Evolutionary conservation across 2,113 vertebrate genomes (phyloP).

Genomic region (Leptobrachium ailaonicum): DNA sequence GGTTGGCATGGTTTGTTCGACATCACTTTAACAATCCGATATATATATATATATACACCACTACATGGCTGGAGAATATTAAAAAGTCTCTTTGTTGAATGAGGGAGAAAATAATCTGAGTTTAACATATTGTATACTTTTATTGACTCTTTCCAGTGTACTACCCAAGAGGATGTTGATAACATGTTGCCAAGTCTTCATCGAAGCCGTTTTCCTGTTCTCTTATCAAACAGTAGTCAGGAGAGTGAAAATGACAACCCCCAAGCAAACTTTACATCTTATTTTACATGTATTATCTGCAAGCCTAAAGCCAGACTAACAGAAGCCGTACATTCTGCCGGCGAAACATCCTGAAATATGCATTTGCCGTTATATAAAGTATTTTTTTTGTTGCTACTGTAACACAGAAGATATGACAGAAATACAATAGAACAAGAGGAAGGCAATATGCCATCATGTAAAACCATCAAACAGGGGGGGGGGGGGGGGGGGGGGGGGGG

Average conservation of each 20-base stretch:
- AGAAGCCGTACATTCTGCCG: conserved; percentile 3
- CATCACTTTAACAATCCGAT: no score
- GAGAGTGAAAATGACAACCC: conserved; percentile 24
- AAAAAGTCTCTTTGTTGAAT: not conserved
- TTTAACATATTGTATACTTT: conserved; percentile 34
- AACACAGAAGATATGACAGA: conserved; percentile 17
- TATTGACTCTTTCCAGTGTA: conserved; percentile 18
- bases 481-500: no score
- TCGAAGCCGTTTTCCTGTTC: conserved; percentile 8
- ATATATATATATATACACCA: no score
- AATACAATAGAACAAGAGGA: conserved; percentile 12
- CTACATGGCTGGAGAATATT: no score
- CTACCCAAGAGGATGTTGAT: conserved; percentile 5
- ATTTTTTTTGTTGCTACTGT: conserved; percentile 10
- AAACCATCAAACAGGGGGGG: conserved; percentile 24
- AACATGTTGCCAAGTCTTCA: conserved; percentile 14
- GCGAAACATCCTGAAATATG: conserved; percentile 27
- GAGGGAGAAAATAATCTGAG: not conserved
- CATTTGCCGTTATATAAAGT: conserved; percentile 34
- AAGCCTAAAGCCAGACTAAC: not conserved
- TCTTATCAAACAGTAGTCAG: conserved; percentile 21
- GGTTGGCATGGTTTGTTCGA: no score
- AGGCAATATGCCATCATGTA: conserved; percentile 25
- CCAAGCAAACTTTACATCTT: conserved; percentile 30
- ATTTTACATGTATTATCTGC: conserved; percentile 32